Evolutionary conservation across 2,888 invertebrate genomes (phyloP).

Genomic region (Furcula furcula): DNA sequence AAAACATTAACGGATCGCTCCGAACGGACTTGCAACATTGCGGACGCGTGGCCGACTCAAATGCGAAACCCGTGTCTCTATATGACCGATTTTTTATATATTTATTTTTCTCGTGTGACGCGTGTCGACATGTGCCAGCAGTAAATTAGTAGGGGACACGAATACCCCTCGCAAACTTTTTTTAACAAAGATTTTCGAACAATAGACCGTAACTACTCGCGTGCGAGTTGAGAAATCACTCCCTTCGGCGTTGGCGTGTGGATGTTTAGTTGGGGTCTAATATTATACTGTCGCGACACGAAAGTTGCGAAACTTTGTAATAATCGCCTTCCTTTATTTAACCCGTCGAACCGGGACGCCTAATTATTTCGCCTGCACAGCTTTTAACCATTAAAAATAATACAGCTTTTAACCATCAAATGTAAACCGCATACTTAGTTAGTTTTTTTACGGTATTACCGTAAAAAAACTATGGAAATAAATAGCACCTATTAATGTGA

Average conservation of each 20-base stretch:
- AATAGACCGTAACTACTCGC: constrained; percentile 74
- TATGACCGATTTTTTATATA: constrained; percentile 57
- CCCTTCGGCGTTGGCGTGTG: constrained; percentile 53
- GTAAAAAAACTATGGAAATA: too few relatives aligned
- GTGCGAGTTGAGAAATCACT: constrained; percentile 73
- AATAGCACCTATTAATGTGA: too few relatives aligned
- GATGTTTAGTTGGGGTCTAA: constrained; percentile 5
- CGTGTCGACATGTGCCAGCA: constrained; percentile 79
- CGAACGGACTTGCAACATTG: constrained; percentile 46
- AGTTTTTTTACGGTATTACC: too few relatives aligned
- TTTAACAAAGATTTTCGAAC: constrained; percentile 74
- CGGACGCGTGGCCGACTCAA: constrained; percentile 51
- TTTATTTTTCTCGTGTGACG: constrained; percentile 65
- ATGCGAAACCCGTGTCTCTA: constrained; percentile 72
- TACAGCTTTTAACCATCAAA: too few relatives aligned
- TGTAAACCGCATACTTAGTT: too few relatives aligned
- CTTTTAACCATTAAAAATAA: too few relatives aligned
- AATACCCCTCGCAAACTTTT: constrained; percentile 70
- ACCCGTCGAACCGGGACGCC: too few relatives aligned
- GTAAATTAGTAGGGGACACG: constrained; percentile 78
- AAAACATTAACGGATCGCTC: constrained; percentile 48
- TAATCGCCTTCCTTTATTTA: too few relatives aligned
- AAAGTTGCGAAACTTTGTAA: too few relatives aligned
- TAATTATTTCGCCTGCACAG: too few relatives aligned
- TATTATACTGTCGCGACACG: too few relatives aligned